These are phyloP conservation scores for Pocota personata DNA, from an alignment of 2,888 invertebrate genomes.

Conservation along the genomic window DNA sequence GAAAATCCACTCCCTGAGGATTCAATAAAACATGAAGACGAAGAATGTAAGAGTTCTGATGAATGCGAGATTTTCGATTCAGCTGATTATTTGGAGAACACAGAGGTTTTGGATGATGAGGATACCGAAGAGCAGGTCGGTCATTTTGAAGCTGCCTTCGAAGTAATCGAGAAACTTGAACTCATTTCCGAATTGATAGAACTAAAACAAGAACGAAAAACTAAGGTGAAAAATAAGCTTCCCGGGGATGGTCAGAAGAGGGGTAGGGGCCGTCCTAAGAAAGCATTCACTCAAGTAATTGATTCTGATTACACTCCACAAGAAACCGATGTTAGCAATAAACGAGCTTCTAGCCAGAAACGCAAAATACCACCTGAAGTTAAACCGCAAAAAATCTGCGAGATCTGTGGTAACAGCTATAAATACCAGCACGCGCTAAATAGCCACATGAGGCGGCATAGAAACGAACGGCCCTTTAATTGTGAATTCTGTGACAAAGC, in stretches of 20 bases:
- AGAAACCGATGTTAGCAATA: not conserved
- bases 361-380: conserved; percentile 48
- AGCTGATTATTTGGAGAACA: conserved; percentile 21
- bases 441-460: conserved; percentile 82
- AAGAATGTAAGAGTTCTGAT: conserved; percentile 32
- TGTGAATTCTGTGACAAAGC: conserved; percentile 82
- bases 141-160: conserved; percentile 23
- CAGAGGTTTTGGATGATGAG: conserved; percentile 43
- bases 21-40: conserved; percentile 43
- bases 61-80: conserved; percentile 55
- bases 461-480: conserved; percentile 79
- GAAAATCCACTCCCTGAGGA: not conserved
- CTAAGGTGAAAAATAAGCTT: not conserved
- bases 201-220: not conserved
- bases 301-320: not conserved
- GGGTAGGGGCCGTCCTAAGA: conserved; percentile 69
- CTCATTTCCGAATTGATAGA: conserved; percentile 26
- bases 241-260: conserved; percentile 21
- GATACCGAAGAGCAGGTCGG: conserved; percentile 36
- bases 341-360: not conserved
- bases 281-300: not conserved
- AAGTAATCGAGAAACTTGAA: conserved; percentile 56
- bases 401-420: conserved; percentile 82
- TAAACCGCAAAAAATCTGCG: conserved; percentile 80
- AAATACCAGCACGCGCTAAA: conserved; percentile 82